phyloP scores from a whole-genome alignment of 23 tunicate species.

The Ascidia mentula region DNA sequence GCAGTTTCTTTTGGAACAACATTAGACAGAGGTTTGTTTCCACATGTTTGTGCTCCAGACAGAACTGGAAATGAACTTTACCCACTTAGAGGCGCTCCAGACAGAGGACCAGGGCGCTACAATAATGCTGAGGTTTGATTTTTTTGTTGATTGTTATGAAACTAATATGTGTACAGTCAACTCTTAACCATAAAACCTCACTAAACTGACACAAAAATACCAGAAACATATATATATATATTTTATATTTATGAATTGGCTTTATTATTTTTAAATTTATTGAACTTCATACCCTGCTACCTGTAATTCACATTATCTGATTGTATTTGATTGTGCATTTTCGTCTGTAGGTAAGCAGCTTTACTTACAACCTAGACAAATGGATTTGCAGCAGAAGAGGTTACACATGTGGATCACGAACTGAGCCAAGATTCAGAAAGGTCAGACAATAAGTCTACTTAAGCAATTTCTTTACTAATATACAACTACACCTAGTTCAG shows the following conservation, averaged over 20 bases:
- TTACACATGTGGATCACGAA: constrained; percentile 74
- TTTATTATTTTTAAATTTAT: no score
- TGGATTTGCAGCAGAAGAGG: constrained; percentile 88
- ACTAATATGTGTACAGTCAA: no score
- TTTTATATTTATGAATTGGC: no score
- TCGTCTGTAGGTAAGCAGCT: constrained; percentile 55
- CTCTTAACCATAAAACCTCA: no score
- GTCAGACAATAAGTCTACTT: neutral
- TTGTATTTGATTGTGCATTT: no score
- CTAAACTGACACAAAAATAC: no score
- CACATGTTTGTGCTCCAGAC: constrained; percentile 79
- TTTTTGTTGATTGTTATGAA: no score
- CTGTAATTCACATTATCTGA: no score
- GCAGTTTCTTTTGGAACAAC: constrained; percentile 86
- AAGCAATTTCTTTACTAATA: neutral
- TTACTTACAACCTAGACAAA: constrained; percentile 65
- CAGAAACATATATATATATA: no score
- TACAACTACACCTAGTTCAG: no score
- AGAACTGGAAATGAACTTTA: constrained; percentile 75
- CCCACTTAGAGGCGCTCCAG: constrained; percentile 74
- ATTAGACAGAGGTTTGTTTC: constrained; percentile 72
- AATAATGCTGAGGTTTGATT: constrained; percentile 90
- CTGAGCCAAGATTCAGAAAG: constrained; percentile 80
- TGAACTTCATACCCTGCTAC: no score
- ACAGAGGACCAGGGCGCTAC: constrained; percentile 85